phyloP scores from a whole-genome alignment of 2,888 invertebrate genomes.

The Athalia circularis region DNA sequence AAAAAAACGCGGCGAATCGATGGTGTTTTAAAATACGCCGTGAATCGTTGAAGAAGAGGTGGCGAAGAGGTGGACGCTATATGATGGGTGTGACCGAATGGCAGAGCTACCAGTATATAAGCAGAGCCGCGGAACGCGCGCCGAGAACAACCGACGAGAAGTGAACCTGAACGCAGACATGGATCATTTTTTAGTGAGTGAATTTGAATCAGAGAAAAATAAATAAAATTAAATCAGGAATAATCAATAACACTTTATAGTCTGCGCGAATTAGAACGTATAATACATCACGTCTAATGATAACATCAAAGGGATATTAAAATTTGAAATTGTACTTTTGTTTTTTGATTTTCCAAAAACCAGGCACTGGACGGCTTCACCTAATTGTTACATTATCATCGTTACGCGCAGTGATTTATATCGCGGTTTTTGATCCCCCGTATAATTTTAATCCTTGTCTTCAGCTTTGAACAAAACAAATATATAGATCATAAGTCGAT shows the following conservation, averaged over 20 bases:
- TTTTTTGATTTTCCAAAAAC: too few species aligned
- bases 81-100: constrained; percentile 38
- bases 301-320: not conserved
- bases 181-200: constrained; percentile 31
- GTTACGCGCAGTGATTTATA: too few species aligned
- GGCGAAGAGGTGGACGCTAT: constrained; percentile 37
- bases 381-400: too few species aligned
- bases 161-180: constrained; percentile 35
- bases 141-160: constrained; percentile 60
- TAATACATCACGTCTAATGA: not conserved
- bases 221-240: not conserved
- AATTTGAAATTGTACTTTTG: not conserved
- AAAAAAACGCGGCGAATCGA: not conserved
- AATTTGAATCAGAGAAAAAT: not conserved
- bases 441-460: not conserved
- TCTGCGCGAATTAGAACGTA: not conserved
- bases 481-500: constrained; percentile 21
- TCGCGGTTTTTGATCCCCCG: not conserved
- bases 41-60: constrained; percentile 29
- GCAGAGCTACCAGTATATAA: constrained; percentile 64
- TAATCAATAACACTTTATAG: not conserved
- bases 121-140: constrained; percentile 64
- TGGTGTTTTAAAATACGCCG: constrained; percentile 30
- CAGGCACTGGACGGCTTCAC: too few species aligned
- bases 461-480: constrained; percentile 9